A percentile compares a stretch with the other conserved stretches of the same genome.
Conservation (phyloP, 2,797 vertebrate genomes). For the Botia almorhae region DNA sequence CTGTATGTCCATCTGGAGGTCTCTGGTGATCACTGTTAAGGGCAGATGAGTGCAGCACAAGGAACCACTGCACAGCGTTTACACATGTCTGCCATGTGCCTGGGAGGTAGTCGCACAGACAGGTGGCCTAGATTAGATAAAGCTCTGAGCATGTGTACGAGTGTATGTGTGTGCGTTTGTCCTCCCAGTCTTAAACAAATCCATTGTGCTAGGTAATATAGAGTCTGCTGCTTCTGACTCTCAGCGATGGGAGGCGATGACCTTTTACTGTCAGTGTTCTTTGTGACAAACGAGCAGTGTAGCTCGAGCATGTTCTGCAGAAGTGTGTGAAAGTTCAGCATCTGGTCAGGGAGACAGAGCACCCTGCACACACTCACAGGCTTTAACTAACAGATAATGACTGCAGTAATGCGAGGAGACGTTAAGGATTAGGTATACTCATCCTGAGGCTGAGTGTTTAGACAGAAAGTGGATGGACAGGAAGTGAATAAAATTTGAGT, state of each 20-base stretch:
- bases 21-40: background rate
- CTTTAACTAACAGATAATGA: conserved; percentile 84
- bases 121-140: conserved; percentile 81
- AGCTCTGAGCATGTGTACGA: conserved; percentile 58
- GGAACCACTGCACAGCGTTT: conserved; percentile 12
- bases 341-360: conserved; percentile 77
- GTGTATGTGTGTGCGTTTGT: conserved; percentile 31
- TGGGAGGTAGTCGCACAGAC: conserved; percentile 72
- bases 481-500: background rate
- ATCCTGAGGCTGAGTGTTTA: conserved; percentile 57
- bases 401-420: conserved; percentile 71
- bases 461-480: too few species aligned
- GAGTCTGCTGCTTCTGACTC: conserved; percentile 74
- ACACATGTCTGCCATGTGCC: conserved; percentile 59
- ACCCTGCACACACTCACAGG: conserved; percentile 78
- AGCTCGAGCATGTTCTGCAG: conserved; percentile 82
- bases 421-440: conserved; percentile 61
- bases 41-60: conserved; percentile 59
- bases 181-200: conserved; percentile 77
- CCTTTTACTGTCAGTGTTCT: conserved; percentile 86
- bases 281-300: conserved; percentile 84
- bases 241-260: conserved; percentile 83
- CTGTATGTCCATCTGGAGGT: conserved; percentile 17
- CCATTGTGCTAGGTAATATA: conserved; percentile 72
- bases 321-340: conserved; percentile 81